phyloP scores from a whole-genome alignment of 2,888 invertebrate species.

The Hofmannophila pseudospretella region DNA sequence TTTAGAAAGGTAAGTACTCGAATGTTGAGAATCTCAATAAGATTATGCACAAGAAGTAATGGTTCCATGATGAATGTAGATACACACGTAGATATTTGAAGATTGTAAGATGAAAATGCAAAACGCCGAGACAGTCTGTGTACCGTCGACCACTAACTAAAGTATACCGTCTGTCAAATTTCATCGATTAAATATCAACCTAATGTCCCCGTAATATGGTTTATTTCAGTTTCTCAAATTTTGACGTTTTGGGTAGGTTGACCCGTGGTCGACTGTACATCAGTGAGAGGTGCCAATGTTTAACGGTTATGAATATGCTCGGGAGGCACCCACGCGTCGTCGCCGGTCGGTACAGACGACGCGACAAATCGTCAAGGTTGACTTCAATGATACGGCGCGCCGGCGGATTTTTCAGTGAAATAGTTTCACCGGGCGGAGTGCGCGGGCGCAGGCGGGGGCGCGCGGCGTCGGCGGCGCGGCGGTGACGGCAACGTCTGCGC shows the following conservation, averaged over 20 bases:
- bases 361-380: slow-evolving; percentile 74
- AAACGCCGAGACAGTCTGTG: slow-evolving; percentile 20
- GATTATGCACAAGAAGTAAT: too few relatives aligned
- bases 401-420: slow-evolving; percentile 73
- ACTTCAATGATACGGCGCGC: slow-evolving; percentile 59
- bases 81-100: neutral
- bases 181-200: too few relatives aligned
- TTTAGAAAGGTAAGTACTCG: too few relatives aligned
- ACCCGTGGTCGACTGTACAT: too few relatives aligned
- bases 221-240: too few relatives aligned
- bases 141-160: too few relatives aligned
- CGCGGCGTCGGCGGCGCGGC: slow-evolving; percentile 30
- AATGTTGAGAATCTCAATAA: too few relatives aligned
- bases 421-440: slow-evolving; percentile 64
- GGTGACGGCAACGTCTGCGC: slow-evolving; percentile 74
- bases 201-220: too few relatives aligned
- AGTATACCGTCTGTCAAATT: too few relatives aligned
- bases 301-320: slow-evolving; percentile 59
- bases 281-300: slow-evolving; percentile 59
- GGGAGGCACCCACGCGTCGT: slow-evolving; percentile 61
- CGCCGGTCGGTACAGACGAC: slow-evolving; percentile 54
- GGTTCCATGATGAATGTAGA: neutral
- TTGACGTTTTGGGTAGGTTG: too few relatives aligned
- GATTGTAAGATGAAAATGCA: slow-evolving; percentile 8
- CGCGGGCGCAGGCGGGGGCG: slow-evolving; percentile 43